A percentile compares a stretch with the other conserved stretches of the same genome.
Evolutionary conservation across 1,140 invertebrate genomes (phyloP).

Genomic region (Carcinoscorpius rotundicauda): DNA sequence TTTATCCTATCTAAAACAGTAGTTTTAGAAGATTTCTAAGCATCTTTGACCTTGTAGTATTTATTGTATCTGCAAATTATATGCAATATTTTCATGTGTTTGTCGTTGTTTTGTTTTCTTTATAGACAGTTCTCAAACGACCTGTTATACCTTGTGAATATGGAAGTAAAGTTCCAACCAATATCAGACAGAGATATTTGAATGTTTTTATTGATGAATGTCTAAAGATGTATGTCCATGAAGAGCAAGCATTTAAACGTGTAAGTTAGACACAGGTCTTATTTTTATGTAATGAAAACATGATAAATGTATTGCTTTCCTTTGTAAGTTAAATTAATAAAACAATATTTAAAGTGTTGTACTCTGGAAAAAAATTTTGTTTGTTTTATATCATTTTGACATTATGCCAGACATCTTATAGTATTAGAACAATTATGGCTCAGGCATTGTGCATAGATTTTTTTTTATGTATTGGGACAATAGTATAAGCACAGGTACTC

Average conservation of each 20-base stretch:
- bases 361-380: no score
- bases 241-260: slow-evolving; percentile 55
- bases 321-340: no score
- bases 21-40: no score
- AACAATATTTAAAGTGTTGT: no score
- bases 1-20: no score
- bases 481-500: not conserved
- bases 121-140: slow-evolving; percentile 17
- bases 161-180: slow-evolving; percentile 66
- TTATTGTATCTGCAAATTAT: no score
- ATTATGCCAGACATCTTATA: not conserved
- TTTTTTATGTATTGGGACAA: slow-evolving; percentile 3
- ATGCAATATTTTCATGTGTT: no score
- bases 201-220: slow-evolving; percentile 78
- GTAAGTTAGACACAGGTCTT: slow-evolving; percentile 28
- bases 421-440: slow-evolving; percentile 5
- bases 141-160: slow-evolving; percentile 47
- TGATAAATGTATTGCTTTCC: no score
- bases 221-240: slow-evolving; percentile 54
- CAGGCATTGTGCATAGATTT: not conserved
- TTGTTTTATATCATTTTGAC: no score
- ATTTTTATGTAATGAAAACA: no score
- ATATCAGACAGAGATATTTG: slow-evolving; percentile 68
- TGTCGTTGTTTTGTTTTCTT: no score
- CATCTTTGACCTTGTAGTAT: no score